Evolutionary conservation across 2,797 vertebrate genomes (phyloP).

Genomic region (Vireo griseus): DNA sequence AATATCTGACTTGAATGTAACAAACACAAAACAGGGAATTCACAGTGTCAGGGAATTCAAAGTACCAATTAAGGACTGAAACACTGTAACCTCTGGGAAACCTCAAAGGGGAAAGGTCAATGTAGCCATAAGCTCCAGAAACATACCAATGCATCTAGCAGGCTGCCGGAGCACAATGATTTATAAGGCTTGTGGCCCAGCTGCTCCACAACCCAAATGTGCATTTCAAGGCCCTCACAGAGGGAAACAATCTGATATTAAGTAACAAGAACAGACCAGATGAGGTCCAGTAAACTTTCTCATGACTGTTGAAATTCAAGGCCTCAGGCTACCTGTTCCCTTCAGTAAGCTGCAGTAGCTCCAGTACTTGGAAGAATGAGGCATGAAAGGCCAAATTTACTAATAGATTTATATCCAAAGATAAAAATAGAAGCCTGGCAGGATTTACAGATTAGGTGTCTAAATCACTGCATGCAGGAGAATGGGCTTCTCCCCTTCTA

Average conservation of each 20-base stretch:
- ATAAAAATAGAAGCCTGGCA: constrained; percentile 50
- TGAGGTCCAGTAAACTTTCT: not conserved
- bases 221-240: not conserved
- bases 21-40: not conserved
- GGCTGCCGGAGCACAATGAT: not conserved
- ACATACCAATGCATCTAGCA: not conserved
- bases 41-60: not conserved
- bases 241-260: not conserved
- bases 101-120: not conserved
- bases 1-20: not conserved
- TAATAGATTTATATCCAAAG: constrained; percentile 26
- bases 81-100: not conserved
- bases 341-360: not conserved
- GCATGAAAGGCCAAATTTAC: not conserved
- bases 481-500: constrained; percentile 16
- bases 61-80: not conserved
- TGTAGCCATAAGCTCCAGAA: not conserved
- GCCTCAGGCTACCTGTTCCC: not conserved
- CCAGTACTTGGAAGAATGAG: not conserved
- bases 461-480: constrained; percentile 4
- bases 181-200: not conserved
- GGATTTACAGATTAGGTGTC: constrained; percentile 18
- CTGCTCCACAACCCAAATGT: not conserved
- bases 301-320: not conserved
- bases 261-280: not conserved